Evolutionary conservation across 1,140 invertebrate genomes (phyloP), one percentile per base, ranked within the genome.

Genomic region (Trialeurodes vaporariorum): DNA sequence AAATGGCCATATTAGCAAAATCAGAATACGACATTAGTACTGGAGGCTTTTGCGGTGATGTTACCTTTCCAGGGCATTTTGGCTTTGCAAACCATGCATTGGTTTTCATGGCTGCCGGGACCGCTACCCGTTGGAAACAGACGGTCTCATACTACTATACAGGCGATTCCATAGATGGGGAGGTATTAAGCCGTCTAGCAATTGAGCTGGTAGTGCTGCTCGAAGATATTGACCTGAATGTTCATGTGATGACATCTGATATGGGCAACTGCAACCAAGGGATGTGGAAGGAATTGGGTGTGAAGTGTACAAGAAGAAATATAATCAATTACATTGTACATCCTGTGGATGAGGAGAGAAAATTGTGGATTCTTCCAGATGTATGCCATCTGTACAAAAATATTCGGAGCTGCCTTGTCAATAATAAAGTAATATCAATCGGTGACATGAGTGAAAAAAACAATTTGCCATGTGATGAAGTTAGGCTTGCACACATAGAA

Each of bases 1-100:
- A 69, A 61, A 69, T 71, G 59, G 58, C 68, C 17, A 40, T 69
- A 26, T 59, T 59, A 60, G 24, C 61, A 23, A 58, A 27, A 27
- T 25, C 40, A 25, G 12, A 34, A 59, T 65, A 34, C 58, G 64
- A 65, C 49, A 25, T 65, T 24, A 25, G 25, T 65, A 49, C 49
- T 25, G 58, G 58, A 34, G 25, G 25, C 40, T 49, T 34, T 65
- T 22, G 40, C 17, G 40, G 64, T 9, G 49, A 65, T 65, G 49
- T 65, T 65, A 65, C 34, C 58, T 65, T 25, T 11, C 22, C 27
- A 23, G 58, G 49, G 40, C 26, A 63, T 27, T n/a, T 27, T 23
- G 64, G 64, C 25, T 25, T 24, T 49, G 63, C 27, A 13, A 49
- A 25, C 2, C 27, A 22, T 34, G 64, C n/a, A 23, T 59, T 65